Conservation (phyloP, 1,140 invertebrate species). For the Plectrocnemia conspersa region DNA sequence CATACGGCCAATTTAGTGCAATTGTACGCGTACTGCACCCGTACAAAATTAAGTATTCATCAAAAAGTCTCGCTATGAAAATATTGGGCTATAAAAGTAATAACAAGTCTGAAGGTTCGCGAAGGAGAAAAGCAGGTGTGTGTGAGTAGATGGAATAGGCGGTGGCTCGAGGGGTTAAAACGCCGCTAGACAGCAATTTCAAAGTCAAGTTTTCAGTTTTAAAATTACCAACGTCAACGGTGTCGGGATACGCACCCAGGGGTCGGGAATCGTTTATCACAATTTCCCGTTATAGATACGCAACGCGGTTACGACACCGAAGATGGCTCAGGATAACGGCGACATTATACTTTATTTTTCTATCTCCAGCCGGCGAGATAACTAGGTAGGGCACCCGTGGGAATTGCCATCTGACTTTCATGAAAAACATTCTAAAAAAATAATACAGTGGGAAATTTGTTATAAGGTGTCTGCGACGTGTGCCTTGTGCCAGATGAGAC, state of each 20-base stretch:
- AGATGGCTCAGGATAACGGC: conserved; percentile 34
- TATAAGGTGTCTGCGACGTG: conserved; percentile 30
- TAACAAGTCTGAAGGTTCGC: conserved; percentile 20
- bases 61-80: conserved; percentile 10
- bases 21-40: too few species aligned
- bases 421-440: conserved; percentile 35
- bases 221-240: conserved; percentile 27
- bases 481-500: conserved; percentile 23
- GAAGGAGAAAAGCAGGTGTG: neutral
- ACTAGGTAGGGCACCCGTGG: conserved; percentile 34
- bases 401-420: conserved; percentile 36
- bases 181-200: conserved; percentile 28
- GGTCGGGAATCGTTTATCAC: conserved; percentile 31
- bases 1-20: too few species aligned
- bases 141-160: neutral
- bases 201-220: conserved; percentile 34
- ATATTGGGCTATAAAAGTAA: conserved; percentile 28
- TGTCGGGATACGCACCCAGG: neutral
- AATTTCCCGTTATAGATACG: conserved; percentile 34
- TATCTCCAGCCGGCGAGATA: conserved; percentile 34
- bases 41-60: too few species aligned
- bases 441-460: conserved; percentile 35
- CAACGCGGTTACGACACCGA: conserved; percentile 21
- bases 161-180: neutral
- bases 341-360: conserved; percentile 37